Base-by-base conservation (phyloP, 2,888 invertebrate genomes). In the Caenorhabditis macrosperma region DNA sequence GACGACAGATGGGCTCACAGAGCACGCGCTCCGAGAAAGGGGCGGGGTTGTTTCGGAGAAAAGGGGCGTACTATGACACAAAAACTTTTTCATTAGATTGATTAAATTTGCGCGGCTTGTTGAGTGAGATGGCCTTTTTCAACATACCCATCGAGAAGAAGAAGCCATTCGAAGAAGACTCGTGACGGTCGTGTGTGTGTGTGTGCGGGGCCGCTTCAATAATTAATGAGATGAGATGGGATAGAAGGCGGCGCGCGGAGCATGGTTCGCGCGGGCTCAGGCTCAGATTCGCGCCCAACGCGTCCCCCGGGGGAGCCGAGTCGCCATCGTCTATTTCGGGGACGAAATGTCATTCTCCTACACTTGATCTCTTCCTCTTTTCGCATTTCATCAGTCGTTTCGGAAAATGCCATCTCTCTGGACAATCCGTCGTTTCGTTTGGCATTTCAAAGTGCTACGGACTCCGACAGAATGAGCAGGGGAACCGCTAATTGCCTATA, bases 71-170 rank as follows among this genome's bases (percentile, higher is more conserved):
- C 50, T 44, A 46, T 61, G 54, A 60, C 60, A 69, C 59, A 52
- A 48, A 59, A 57, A 67, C 55, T 74, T 64, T 52, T 66, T 64
- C 74, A 74, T 74, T 74, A 74, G 64, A 64, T 64, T 74, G 64
- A 74, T 74, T 64, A 74, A 64, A 74, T 74, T 74, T 59, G 59
- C 59, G 74, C 52, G 64, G 64, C 17, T 48, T 50, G 35, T 52
- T 35, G 38, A 17, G 38, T 48, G 48, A 48, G 30, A 48, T 33
- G 63, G 35, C 22, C 50, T 55, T 57, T 67, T 67, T 35, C 35
- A 35, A 33, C 28, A 28, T 22, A 33, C 26, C 30, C 30, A 10
- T 33, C 33, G 50, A 26, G 50, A 54, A 54, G 28, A 60, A 57
- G 28, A 50, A 52, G 54, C 24, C 44, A 57, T 41, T 35, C 35